Base-by-base conservation (phyloP, 2,797 vertebrate species). In the Busarellus nigricollis region DNA sequence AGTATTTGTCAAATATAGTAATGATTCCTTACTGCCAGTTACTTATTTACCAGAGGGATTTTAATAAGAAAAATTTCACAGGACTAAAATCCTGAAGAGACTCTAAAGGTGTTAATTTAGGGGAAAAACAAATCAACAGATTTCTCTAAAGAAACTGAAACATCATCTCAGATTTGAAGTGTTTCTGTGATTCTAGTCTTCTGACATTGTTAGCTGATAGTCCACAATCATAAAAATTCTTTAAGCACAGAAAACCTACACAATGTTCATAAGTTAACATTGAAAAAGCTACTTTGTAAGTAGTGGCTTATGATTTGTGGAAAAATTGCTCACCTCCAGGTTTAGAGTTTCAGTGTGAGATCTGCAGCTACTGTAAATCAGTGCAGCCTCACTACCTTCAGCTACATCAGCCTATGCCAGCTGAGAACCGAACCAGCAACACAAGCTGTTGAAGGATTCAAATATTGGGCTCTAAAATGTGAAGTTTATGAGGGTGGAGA, bases 11-110 rank as follows among this genome's bases (percentile, higher is more conserved):
- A 63, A 62, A 69, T 14, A 52, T 6, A 42, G 14, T n/a, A 67
- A 31, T 0, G 0, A 52, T 22, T 55, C 28, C 29, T 45, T 72
- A 47, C 17, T 76, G 24, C 13, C 4, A 1, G 16, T 28, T 29
- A 57, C 25, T 63, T 85, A 38, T 26, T 57, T 54, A 66, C 17
- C 13, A 70, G 52, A 65, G 18, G 50, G 17, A 63, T 61, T 74
- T 57, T 45, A 44, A 6, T 38, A 54, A 20, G 13, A 83, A 83
- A 89, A 83, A 38, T 0, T 16, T 54, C 31, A 66, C 13, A 11
- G 3, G 83, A 57, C 8, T 71, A 38, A 90, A 78, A 58, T 47
- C n/a, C 37, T 61, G 28, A 74, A 67, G 54, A 72, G 20, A 79
- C 63, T 84, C 5, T 57, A 14, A 42, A 49, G 20, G 20, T 13